Conservation (phyloP, 2,888 invertebrate species). For the Yponomeuta plumbellus region DNA sequence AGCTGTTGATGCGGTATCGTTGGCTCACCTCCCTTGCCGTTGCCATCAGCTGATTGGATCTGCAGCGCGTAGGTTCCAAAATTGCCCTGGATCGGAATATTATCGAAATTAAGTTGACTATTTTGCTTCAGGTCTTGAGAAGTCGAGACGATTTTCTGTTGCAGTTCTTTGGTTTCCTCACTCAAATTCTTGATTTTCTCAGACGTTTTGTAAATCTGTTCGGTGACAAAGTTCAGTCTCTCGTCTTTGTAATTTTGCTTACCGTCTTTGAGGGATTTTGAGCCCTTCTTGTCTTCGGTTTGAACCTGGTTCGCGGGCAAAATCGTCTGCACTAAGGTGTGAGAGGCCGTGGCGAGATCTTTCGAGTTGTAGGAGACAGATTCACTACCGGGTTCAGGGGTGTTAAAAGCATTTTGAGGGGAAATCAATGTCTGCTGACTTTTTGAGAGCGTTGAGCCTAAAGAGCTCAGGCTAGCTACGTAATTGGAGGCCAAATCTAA, state of each 20-base stretch:
- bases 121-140: conserved; percentile 46
- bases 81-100: conserved; percentile 73
- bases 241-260: conserved; percentile 40
- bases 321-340: conserved; percentile 47
- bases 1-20: conserved; percentile 83
- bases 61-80: conserved; percentile 84
- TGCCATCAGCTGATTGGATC: conserved; percentile 81
- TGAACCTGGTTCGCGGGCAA: conserved; percentile 43
- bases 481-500: conserved; percentile 69
- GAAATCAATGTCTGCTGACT: conserved; percentile 47
- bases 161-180: conserved; percentile 57
- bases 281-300: conserved; percentile 42
- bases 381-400: conserved; percentile 40
- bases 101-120: conserved; percentile 30
- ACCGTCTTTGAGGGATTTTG: conserved; percentile 47
- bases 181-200: conserved; percentile 57
- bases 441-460: conserved; percentile 69
- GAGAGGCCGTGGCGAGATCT: conserved; percentile 52
- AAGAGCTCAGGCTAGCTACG: conserved; percentile 68
- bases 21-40: conserved; percentile 61
- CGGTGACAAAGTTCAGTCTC: conserved; percentile 46
- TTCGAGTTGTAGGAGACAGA: conserved; percentile 46
- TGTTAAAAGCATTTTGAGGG: conserved; percentile 42
- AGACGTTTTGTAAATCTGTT: conserved; percentile 61
- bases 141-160: conserved; percentile 53